Base-by-base conservation (phyloP, 2,888 invertebrate species). In the Panzeria rudis region DNA sequence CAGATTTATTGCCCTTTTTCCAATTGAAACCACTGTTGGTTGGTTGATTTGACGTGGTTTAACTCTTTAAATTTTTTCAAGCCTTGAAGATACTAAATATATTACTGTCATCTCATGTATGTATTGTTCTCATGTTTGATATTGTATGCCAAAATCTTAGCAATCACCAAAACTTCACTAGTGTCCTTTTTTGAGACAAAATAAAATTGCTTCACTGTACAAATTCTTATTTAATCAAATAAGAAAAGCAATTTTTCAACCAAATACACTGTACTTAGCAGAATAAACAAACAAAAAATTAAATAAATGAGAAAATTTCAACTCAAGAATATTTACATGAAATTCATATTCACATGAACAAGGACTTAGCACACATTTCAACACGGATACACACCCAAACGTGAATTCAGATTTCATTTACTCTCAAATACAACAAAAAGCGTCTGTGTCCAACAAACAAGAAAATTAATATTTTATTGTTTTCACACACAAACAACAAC, bases 401-500 rank as follows among this genome's bases (percentile, higher is more conserved):
- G 56, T 41, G 29, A n/a, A 68, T 20, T 35, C 38, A 47, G 15
- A 56, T 56, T 66, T 66, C 50, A 79, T 64, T 71, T 64, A 79
- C 72, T 50, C 72, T 47, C 52, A 47, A 73, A 52, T 54, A 62
- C 69, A 79, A 62, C 62, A 79, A 83, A 82, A 77, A 66, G 13
- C 29, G 71, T 75, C 71, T 78, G 77, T 64, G 71, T 61, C 64
- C 59, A 88, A 87, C 88, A 87, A 89, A 90, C 91, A 91, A 90
- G 90, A 91, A 91, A 90, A 90, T 90, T 90, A 90, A 90, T 90
- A 88, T 91, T 91, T 91, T 91, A 91, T 91, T 91, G 90, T 91
- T 91, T 90, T 82, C 73, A 52, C 75, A 69, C 56, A 84, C 41
- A 54, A 32, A 56, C 0, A 59, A 59, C 44, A 32, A 56, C n/a